Conservation (phyloP, 2,888 invertebrate genomes). For the Leptopilina drosophilae region DNA sequence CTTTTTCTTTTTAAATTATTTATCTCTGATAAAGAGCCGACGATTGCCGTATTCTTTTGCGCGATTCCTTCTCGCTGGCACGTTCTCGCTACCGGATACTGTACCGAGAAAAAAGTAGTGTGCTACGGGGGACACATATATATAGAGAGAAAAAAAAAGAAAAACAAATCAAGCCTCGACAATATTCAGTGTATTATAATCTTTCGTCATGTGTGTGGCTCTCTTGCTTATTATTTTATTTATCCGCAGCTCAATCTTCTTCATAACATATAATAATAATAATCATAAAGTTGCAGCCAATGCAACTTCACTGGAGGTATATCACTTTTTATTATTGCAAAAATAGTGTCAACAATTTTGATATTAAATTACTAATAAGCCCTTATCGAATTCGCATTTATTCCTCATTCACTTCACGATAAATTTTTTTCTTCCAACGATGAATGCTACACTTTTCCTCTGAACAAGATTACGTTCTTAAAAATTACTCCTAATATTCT, state of each 20-base stretch:
- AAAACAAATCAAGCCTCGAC: constrained; percentile 41
- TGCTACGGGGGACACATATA: constrained; percentile 47
- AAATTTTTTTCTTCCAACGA: background rate
- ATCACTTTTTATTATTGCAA: constrained; percentile 15
- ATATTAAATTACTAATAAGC: constrained; percentile 26
- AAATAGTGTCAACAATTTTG: constrained; percentile 13
- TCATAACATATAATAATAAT: constrained; percentile 2
- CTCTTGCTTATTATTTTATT: constrained; percentile 14
- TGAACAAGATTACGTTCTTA: too few species aligned
- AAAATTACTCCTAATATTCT: too few species aligned
- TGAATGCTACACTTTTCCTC: too few species aligned
- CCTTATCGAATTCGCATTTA: constrained; percentile 15
- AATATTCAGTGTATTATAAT: background rate
- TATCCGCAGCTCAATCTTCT: constrained; percentile 22
- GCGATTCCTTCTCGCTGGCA: constrained; percentile 49
- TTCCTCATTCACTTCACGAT: background rate
- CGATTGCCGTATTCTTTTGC: constrained; percentile 40
- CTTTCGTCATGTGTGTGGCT: background rate
- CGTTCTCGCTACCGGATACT: constrained; percentile 57
- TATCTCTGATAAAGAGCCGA: constrained; percentile 38
- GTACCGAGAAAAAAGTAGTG: constrained; percentile 53
- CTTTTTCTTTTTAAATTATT: background rate
- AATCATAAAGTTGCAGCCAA: constrained; percentile 19
- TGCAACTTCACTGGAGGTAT: constrained; percentile 33
- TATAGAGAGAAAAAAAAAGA: constrained; percentile 10